These are phyloP conservation scores for Berghia stephanieae DNA, from an alignment of 1,140 invertebrate genomes.

Conservation along the genomic window DNA sequence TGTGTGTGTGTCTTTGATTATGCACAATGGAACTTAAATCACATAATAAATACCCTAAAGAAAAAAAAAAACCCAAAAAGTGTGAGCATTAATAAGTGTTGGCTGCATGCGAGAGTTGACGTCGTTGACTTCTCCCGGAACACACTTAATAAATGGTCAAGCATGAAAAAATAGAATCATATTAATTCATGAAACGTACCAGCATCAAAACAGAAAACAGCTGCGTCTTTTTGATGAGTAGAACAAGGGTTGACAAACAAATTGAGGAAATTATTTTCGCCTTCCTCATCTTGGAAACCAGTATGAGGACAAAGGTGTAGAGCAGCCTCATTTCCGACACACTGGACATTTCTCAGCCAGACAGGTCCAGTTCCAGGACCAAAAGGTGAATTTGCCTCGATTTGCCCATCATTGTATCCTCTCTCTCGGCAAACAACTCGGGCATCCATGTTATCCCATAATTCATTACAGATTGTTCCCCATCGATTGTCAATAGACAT, in stretches of 20 bases:
- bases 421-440: conserved; percentile 51
- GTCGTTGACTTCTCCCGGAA: no score
- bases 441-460: conserved; percentile 52
- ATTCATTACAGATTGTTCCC: conserved; percentile 60
- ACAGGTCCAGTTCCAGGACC: conserved; percentile 51
- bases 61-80: no score
- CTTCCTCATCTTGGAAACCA: conserved; percentile 45
- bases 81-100: no score
- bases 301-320: conserved; percentile 49
- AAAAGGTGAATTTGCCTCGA: conserved; percentile 39
- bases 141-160: no score
- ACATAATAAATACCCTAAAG: no score
- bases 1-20: no score
- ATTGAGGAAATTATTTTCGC: conserved; percentile 32
- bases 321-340: conserved; percentile 47
- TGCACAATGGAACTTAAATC: no score
- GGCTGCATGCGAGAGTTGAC: no score
- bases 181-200: conserved; percentile 37
- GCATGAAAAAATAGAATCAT: no score
- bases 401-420: conserved; percentile 49
- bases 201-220: conserved; percentile 55
- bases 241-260: conserved; percentile 34
- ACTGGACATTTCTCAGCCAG: conserved; percentile 56
- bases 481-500: conserved; percentile 69
- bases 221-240: conserved; percentile 54